Conservation (phyloP, 2,888 invertebrate genomes). For the Latheticus oryzae region DNA sequence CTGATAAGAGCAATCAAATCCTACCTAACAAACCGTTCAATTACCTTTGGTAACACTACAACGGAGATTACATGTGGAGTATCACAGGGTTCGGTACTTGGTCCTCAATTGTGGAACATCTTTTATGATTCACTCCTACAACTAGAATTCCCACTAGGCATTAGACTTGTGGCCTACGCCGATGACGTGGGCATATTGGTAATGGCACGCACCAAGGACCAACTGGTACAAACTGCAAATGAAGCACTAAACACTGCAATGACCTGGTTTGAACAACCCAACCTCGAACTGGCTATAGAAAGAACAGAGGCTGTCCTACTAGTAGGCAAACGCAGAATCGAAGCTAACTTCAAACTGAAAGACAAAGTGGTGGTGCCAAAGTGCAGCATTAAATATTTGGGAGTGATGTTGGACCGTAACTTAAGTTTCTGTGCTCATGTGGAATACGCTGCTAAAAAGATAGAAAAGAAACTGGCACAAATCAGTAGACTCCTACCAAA, state of each 20-base stretch:
- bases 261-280: not conserved
- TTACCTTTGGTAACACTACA: constrained; percentile 1
- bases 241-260: not conserved
- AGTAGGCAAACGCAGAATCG: constrained; percentile 1
- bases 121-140: not conserved
- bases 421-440: not conserved
- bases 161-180: constrained; percentile 1
- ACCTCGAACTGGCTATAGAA: constrained; percentile 1
- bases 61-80: constrained; percentile 1
- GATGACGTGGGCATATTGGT: constrained; percentile 1
- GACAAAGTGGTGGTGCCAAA: constrained; percentile 1
- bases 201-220: constrained; percentile 1
- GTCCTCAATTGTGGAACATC: not conserved
- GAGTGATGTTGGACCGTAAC: not conserved
- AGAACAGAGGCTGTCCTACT: not conserved
- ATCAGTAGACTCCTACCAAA: not conserved
- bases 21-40: constrained; percentile 1
- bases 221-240: not conserved
- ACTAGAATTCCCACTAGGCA: not conserved
- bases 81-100: not conserved
- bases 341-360: not conserved
- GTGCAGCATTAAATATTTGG: not conserved
- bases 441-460: constrained; percentile 1
- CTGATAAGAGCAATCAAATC: not conserved
- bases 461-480: not conserved